These are phyloP conservation scores for Cryptomyrus ogoouensis DNA, from an alignment of 2,113 vertebrate genomes.

Conservation along the genomic window DNA sequence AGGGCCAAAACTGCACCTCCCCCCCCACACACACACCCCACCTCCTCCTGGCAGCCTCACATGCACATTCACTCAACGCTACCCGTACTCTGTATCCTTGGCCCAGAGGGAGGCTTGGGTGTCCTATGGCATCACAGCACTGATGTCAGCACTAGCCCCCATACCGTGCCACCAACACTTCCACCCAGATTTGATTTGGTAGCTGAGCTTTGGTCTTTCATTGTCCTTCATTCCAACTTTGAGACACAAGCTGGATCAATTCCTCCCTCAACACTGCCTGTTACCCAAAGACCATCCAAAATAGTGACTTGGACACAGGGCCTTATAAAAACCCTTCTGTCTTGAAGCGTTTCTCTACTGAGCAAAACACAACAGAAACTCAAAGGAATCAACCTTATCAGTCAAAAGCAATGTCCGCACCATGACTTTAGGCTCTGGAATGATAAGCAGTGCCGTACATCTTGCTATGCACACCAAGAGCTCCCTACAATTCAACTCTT, in stretches of 20 bases:
- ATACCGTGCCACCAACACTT: neutral
- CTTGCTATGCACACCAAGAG: neutral
- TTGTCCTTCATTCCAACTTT: neutral
- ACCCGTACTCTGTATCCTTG: neutral
- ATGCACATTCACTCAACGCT: neutral
- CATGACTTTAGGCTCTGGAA: neutral
- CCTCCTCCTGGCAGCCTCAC: neutral
- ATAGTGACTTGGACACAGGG: neutral
- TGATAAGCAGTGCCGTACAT: neutral
- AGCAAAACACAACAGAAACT: neutral
- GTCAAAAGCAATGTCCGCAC: neutral
- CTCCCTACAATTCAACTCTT: neutral
- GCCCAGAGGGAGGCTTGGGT: slow-evolving; percentile 4
- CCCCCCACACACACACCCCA: neutral
- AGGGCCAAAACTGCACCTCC: neutral
- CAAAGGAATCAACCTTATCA: neutral
- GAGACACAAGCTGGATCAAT: neutral
- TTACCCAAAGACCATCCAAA: neutral
- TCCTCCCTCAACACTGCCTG: neutral
- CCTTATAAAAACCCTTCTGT: neutral
- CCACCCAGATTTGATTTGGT: neutral
- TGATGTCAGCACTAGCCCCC: neutral
- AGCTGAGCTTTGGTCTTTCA: neutral
- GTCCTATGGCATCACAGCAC: neutral
- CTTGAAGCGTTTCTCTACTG: neutral